phyloP scores from a whole-genome alignment of 2,113 vertebrate species.

The Rallus limicola region DNA sequence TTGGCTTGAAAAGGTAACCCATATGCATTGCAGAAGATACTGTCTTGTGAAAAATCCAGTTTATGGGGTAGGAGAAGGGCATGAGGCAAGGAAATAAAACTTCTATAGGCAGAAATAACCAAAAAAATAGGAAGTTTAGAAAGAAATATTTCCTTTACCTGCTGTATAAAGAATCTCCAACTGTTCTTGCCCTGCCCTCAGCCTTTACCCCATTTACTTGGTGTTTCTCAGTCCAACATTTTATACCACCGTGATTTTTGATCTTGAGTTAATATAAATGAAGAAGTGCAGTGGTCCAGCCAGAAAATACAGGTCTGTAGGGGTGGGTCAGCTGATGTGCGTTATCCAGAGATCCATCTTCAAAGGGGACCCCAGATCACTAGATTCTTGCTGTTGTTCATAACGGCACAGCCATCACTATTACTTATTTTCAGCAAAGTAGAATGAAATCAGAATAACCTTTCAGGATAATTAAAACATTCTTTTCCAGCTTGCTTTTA shows the following conservation, averaged over 20 bases:
- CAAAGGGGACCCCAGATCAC: background rate
- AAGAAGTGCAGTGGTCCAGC: background rate
- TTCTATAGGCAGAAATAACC: background rate
- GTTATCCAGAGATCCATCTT: background rate
- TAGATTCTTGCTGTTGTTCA: background rate
- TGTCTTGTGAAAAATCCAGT: background rate
- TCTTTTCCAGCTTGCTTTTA: background rate
- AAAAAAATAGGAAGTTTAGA: background rate
- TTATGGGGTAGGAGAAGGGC: background rate
- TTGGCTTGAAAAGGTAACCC: background rate
- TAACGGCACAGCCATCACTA: background rate
- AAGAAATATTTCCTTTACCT: background rate
- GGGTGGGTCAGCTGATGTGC: rapidly evolving
- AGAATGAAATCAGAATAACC: background rate
- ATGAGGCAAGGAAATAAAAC: background rate
- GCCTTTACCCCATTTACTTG: background rate
- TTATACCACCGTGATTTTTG: background rate
- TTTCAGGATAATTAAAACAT: background rate
- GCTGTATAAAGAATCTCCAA: background rate
- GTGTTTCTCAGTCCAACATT: background rate
- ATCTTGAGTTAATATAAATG: background rate
- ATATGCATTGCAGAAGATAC: background rate
- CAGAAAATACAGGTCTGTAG: background rate
- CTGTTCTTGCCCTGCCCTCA: background rate
- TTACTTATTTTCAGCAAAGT: background rate